Evolutionary conservation across 2,888 invertebrate species (phyloP), one percentile per base, ranked within the genome.

Genomic region (Drosophila pegasa): DNA sequence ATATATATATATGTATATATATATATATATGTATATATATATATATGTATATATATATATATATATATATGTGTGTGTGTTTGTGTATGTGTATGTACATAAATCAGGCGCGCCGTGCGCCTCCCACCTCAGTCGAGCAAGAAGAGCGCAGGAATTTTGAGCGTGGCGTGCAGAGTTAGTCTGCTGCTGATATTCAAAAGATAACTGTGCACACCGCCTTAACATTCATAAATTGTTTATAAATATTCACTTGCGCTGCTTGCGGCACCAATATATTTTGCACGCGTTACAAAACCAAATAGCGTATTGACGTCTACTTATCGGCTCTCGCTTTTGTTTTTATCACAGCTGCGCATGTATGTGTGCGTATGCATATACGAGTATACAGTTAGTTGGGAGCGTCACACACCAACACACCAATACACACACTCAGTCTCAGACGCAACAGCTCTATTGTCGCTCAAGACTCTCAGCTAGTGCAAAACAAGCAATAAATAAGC

Each of bases 241-340:
- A 48, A 52, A 38, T 55, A 38, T 52, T 35, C 10, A 29, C 18
- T 27, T 14, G 14, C 25, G 16, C 16, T 45, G 43, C 29, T 33
- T 48, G 29, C 9, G 45, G 45, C 51, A 61, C 45, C 48, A 45
- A 50, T 20, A 50, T 20, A 25, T 65, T 75, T 75, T 75, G 75
- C 75, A 75, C 76, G 68, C 75, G 65, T 75, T 75, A 76, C 76
- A 72, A 69, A 65, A 16, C 52, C 43, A 45, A 63, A 54, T 37
- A 56, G 58, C 54, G 41, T 64, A 74, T 70, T 52, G 61, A 56
- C 64, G 59, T 62, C 59, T 62, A 70, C 56, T 65, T 74, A 67
- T 72, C 70, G 63, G 48, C 50, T 35, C 48, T 70, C 54, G 48
- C 40, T 50, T 37, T 45, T 58, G 55, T 50, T 57, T 76, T 76